Evolutionary conservation across 2,888 invertebrate genomes (phyloP).

Genomic region (Apocheima hispidaria): DNA sequence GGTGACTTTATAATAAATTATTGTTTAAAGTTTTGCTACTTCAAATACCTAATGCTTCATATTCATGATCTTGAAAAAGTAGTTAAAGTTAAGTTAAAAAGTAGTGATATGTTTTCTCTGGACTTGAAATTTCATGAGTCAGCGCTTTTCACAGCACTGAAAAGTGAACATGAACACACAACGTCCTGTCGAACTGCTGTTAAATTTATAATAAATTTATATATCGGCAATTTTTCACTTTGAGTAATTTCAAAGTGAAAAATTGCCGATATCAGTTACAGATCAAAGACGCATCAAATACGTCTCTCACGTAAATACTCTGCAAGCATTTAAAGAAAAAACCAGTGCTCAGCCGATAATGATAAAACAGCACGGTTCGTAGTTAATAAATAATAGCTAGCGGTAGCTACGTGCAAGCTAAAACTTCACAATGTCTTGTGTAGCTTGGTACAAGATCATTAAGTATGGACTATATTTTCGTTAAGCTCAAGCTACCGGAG

Average conservation of each 20-base stretch:
- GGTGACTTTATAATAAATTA: conserved; percentile 17
- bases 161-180: neutral
- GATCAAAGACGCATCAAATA: too few relatives aligned
- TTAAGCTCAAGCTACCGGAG: too few relatives aligned
- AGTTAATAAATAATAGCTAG: neutral
- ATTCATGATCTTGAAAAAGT: neutral
- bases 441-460: neutral
- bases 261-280: neutral
- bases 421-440: neutral
- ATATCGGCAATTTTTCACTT: too few relatives aligned
- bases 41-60: neutral
- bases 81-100: too few relatives aligned
- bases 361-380: too few relatives aligned
- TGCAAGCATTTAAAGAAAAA: neutral
- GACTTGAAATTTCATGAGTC: conserved; percentile 1
- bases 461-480: too few relatives aligned
- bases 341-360: neutral
- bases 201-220: too few relatives aligned
- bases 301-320: neutral
- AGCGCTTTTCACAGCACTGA: neutral
- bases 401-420: neutral
- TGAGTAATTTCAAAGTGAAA: neutral
- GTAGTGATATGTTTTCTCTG: neutral
- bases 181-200: too few relatives aligned
- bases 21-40: conserved; percentile 5